A percentile compares a stretch with the other conserved stretches of the same genome.
Conservation (phyloP, 64 coral and sea anemone genomes). For the Acropora tenuis region DNA sequence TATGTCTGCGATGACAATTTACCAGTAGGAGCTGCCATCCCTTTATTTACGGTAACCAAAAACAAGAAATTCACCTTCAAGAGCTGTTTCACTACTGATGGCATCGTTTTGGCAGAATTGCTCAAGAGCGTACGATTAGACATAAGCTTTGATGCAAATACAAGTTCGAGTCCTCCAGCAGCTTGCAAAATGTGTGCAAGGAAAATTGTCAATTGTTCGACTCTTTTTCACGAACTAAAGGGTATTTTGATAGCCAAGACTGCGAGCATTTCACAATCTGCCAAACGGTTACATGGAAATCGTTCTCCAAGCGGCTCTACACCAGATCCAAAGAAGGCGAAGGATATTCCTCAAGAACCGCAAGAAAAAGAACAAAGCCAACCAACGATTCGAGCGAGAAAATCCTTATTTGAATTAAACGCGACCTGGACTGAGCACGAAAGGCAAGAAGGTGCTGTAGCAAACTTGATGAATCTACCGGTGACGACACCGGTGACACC, state of each 20-base stretch:
- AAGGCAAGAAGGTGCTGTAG: neutral
- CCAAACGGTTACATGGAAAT: neutral
- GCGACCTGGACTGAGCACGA: neutral
- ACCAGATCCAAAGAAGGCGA: neutral
- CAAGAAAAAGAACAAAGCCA: neutral
- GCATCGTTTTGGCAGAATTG: neutral
- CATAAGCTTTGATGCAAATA: neutral
- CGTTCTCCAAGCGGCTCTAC: neutral
- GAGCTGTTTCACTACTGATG: neutral
- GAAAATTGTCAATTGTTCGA: neutral
- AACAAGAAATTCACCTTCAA: neutral
- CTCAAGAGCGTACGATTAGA: neutral
- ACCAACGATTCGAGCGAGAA: neutral
- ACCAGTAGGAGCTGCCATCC: neutral
- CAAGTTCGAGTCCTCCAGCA: neutral
- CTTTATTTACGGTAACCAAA: neutral
- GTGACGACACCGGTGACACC: neutral
- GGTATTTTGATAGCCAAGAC: neutral
- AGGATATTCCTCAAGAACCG: neutral
- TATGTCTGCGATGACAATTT: neutral
- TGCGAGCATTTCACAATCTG: neutral
- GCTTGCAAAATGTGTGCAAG: conserved; percentile 14
- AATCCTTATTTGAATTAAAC: neutral
- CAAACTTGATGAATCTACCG: neutral
- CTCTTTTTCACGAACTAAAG: neutral